Evolutionary conservation across 2,888 invertebrate species (phyloP).

Genomic region (Chaetogeoica ovagalla): DNA sequence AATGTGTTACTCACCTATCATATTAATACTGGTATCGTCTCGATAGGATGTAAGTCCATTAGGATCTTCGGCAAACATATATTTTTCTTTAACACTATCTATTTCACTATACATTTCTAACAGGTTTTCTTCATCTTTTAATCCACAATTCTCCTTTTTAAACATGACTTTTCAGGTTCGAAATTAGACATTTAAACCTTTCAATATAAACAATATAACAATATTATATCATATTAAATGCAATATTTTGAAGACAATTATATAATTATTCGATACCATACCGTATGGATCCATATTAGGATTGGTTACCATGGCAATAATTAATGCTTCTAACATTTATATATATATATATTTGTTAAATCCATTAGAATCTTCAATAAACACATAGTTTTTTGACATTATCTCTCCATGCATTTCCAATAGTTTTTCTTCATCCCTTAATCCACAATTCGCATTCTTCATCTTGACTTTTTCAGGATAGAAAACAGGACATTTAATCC

Average conservation of each 20-base stretch:
- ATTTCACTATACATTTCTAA: background rate
- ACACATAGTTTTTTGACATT: background rate
- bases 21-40: background rate
- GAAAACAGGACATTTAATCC: background rate
- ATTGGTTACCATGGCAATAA: slow-evolving; percentile 21
- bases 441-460: background rate
- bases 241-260: background rate
- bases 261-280: background rate
- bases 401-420: background rate
- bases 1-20: slow-evolving; percentile 4
- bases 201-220: background rate
- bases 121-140: background rate
- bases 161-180: background rate
- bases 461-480: background rate
- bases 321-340: background rate
- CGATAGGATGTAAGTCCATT: background rate
- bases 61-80: background rate
- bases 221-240: background rate
- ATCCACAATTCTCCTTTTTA: background rate
- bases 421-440: background rate
- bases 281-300: background rate
- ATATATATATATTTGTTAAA: background rate
- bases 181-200: background rate
- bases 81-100: background rate
- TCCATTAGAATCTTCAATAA: background rate